Evolutionary conservation across 1,140 invertebrate genomes (phyloP), one percentile per base, ranked within the genome.

Genomic region (Stegodyphus mimosarum): DNA sequence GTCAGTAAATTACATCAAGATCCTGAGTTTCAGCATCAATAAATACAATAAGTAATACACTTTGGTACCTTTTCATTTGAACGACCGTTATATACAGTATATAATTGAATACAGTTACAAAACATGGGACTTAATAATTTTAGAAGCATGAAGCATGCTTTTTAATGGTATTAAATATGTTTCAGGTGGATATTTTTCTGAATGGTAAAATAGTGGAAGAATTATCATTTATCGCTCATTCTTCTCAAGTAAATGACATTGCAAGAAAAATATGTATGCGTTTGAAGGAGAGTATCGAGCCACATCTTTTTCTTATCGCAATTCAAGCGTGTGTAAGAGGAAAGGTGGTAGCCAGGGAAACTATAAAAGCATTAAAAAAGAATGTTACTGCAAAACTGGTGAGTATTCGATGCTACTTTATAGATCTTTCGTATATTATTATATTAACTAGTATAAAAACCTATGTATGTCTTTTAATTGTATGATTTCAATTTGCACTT

Each of bases 331-430:
- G 92, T 60, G 93, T 97, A 0, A 93, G 94, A n/a, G 92, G 92
- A 33, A 97, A 96, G 92, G 92, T 99, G 0, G 88, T 98, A 6
- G 95, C 96, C 0, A 93, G 97, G 88, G 96, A 97, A 92, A 96
- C 94, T 75, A 92, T 99, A 9, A 95, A 96, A 90, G 92, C 98
- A 0, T 95, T 94, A 85, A 93, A 94, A 88, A 99, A 99, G 91
- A 96, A 99, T 92, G 97, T 99, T 1, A 95, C 95, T 15, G 95
- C 95, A 78, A 98, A 98, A 93, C 92, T 96, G 91, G 96, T 98
- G 93, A 93, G 93, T 91, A 75, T 33, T 33, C 33, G 3, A 33
- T 33, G 33, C 33, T 33, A 33, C 33, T 33, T 33, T 33, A 33
- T 33, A 33, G 33, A 33, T 33, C 33, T 33, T 33, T 33, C 3